These are phyloP conservation scores for Xanthia togata DNA, from an alignment of 2,888 invertebrate species.

Conservation along the genomic window DNA sequence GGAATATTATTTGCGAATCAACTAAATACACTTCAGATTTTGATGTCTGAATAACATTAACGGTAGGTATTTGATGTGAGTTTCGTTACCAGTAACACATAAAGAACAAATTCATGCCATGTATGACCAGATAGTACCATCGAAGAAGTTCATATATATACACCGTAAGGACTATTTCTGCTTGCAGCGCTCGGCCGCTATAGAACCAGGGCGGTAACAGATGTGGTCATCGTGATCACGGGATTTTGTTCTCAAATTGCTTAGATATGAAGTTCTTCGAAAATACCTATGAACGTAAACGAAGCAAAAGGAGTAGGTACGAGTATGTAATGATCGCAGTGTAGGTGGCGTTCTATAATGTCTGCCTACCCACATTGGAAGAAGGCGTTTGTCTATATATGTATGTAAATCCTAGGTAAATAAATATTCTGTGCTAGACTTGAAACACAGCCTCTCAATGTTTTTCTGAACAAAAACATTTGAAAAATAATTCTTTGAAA, in stretches of 20 bases:
- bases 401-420: neutral
- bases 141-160: too few species aligned
- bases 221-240: too few species aligned
- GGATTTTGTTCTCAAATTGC: too few species aligned
- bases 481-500: neutral
- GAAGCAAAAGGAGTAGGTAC: neutral
- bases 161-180: too few species aligned
- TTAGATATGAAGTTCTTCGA: too few species aligned
- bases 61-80: neutral
- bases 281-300: neutral
- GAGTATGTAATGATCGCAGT: neutral
- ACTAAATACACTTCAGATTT: conserved; percentile 20
- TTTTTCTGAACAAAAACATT: neutral
- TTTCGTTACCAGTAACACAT: neutral
- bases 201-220: too few species aligned
- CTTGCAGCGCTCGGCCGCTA: too few species aligned
- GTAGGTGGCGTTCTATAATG: neutral
- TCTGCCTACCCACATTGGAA: neutral
- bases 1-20: conserved; percentile 5
- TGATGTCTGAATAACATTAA: neutral
- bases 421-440: neutral
- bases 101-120: neutral
- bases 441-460: neutral
- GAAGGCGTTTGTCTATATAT: neutral
- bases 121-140: neutral